Conservation (phyloP, 1,140 invertebrate species). For the Pomacea maculata region DNA sequence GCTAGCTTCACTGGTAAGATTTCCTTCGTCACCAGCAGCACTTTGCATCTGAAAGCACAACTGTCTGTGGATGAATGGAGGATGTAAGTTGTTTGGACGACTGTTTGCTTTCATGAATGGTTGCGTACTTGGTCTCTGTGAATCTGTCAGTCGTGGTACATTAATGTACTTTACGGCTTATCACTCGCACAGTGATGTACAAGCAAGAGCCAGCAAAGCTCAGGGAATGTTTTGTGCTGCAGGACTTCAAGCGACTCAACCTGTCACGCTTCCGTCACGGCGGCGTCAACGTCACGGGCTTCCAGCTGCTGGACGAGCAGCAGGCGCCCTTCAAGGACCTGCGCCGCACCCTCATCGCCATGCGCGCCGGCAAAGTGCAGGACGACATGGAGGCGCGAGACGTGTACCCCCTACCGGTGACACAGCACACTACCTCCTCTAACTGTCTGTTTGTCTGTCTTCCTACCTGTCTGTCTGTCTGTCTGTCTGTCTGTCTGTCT, state of each 20-base stretch:
- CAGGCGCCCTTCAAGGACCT: conserved; percentile 29
- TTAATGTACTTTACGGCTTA: too few species aligned
- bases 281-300: conserved; percentile 66
- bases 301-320: conserved; percentile 57
- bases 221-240: neutral
- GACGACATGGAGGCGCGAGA: neutral
- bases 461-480: neutral
- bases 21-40: neutral
- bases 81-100: too few species aligned
- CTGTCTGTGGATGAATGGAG: too few species aligned
- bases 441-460: conserved; percentile 9
- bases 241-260: conserved; percentile 60
- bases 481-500: neutral
- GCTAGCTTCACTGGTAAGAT: conserved; percentile 49
- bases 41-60: too few species aligned
- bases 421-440: neutral
- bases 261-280: conserved; percentile 64
- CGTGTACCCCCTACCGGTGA: conserved; percentile 19
- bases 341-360: conserved; percentile 22
- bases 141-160: too few species aligned
- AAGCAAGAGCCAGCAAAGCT: too few species aligned
- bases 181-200: too few species aligned
- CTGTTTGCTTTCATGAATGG: too few species aligned
- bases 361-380: neutral
- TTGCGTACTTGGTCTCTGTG: too few species aligned